These are phyloP conservation scores for Anastrepha obliqua DNA, from an alignment of 1,140 invertebrate species.

Conservation along the genomic window DNA sequence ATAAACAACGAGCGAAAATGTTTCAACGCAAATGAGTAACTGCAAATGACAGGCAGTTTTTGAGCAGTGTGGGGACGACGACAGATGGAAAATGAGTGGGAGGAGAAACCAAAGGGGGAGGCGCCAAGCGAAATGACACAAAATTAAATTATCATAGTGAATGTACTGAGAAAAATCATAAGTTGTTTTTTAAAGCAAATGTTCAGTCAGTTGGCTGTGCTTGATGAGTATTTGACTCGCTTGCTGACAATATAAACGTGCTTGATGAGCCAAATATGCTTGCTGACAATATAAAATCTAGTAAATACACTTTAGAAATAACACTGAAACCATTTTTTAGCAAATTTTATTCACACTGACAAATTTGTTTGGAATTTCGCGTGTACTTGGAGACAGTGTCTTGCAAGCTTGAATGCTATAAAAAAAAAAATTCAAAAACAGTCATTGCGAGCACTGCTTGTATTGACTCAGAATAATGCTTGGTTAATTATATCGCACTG, in stretches of 20 bases:
- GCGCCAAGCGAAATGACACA: constrained; percentile 11
- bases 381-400: too few relatives aligned
- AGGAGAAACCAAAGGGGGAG: neutral
- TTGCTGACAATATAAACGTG: neutral
- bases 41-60: constrained; percentile 31
- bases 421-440: too few relatives aligned
- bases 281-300: neutral
- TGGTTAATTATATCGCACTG: too few relatives aligned
- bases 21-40: constrained; percentile 37
- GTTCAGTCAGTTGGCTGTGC: too few relatives aligned
- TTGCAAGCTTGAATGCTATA: too few relatives aligned
- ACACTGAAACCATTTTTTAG: too few relatives aligned
- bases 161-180: neutral
- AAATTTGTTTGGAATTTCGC: too few relatives aligned
- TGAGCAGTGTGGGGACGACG: neutral
- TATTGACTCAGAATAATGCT: too few relatives aligned
- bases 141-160: constrained; percentile 7
- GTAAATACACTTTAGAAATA: neutral
- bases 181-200: too few relatives aligned
- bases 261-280: neutral
- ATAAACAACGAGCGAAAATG: neutral
- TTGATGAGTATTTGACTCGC: too few relatives aligned
- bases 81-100: constrained; percentile 15
- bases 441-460: too few relatives aligned
- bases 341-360: too few relatives aligned